These are phyloP conservation scores for Melipona beecheii DNA, from an alignment of 2,888 invertebrate genomes.

Conservation along the genomic window DNA sequence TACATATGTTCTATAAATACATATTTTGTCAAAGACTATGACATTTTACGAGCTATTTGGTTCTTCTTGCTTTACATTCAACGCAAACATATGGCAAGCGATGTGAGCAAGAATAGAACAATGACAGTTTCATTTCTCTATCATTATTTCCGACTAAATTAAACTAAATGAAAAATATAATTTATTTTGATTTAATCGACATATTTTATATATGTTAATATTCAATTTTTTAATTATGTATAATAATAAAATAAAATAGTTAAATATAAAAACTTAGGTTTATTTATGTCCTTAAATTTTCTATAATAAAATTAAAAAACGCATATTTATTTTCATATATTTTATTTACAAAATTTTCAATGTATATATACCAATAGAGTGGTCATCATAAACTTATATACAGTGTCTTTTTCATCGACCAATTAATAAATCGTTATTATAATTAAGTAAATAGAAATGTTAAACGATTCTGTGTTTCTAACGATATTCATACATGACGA, in stretches of 20 bases:
- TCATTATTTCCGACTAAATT: too few relatives aligned
- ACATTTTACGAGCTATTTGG: too few relatives aligned
- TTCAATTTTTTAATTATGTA: not conserved
- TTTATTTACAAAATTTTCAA: conserved; percentile 78
- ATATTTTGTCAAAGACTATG: too few relatives aligned
- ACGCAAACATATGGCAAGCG: too few relatives aligned
- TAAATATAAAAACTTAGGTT: not conserved
- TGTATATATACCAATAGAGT: conserved; percentile 67
- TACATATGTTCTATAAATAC: too few relatives aligned
- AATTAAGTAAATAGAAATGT: not conserved
- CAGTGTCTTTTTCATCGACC: conserved; percentile 60
- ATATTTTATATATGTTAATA: not conserved
- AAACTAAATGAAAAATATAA: not conserved
- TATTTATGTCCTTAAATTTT: not conserved
- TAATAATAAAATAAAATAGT: not conserved
- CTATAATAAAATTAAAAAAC: not conserved
- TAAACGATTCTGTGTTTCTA: conserved; percentile 12
- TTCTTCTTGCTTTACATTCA: too few relatives aligned
- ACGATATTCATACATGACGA: not conserved
- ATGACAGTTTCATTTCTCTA: too few relatives aligned
- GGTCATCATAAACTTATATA: conserved; percentile 75
- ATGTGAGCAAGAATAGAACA: too few relatives aligned
- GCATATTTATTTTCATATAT: conserved; percentile 45
- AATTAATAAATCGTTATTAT: conserved; percentile 20
- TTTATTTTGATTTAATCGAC: not conserved